phyloP scores from a whole-genome alignment of 2,113 vertebrate species.

The Picathartes gymnocephalus region DNA sequence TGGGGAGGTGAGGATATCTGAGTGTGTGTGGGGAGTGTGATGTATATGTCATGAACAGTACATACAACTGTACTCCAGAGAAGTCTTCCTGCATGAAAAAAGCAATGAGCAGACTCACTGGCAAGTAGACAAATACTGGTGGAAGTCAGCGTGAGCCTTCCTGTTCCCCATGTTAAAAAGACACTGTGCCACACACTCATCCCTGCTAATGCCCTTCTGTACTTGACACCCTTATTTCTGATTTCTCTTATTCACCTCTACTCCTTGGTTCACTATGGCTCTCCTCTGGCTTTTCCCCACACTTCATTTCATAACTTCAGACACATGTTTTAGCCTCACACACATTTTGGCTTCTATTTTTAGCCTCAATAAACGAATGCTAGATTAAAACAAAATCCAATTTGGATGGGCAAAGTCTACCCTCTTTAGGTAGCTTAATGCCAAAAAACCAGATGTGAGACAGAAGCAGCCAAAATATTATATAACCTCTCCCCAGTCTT shows the following conservation, averaged over 20 bases:
- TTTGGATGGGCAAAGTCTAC: conserved; percentile 6
- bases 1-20: not conserved
- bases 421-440: not conserved
- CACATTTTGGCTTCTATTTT: conserved; percentile 9
- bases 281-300: not conserved
- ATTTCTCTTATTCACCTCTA: not conserved
- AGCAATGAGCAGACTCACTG: not conserved
- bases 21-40: not conserved
- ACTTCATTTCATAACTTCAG: conserved; percentile 3
- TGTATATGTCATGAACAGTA: not conserved
- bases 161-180: not conserved
- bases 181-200: not conserved
- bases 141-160: not conserved
- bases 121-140: not conserved
- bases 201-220: not conserved
- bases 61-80: not conserved
- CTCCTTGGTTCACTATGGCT: not conserved
- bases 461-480: conserved; percentile 4
- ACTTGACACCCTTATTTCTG: not conserved
- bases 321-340: not conserved
- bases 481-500: not conserved
- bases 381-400: conserved; percentile 48
- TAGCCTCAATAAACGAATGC: conserved; percentile 1
- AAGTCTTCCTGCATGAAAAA: not conserved
- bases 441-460: conserved; percentile 48